These are phyloP conservation scores for Anastrepha obliqua DNA, from an alignment of 1,140 invertebrate species.

Conservation along the genomic window DNA sequence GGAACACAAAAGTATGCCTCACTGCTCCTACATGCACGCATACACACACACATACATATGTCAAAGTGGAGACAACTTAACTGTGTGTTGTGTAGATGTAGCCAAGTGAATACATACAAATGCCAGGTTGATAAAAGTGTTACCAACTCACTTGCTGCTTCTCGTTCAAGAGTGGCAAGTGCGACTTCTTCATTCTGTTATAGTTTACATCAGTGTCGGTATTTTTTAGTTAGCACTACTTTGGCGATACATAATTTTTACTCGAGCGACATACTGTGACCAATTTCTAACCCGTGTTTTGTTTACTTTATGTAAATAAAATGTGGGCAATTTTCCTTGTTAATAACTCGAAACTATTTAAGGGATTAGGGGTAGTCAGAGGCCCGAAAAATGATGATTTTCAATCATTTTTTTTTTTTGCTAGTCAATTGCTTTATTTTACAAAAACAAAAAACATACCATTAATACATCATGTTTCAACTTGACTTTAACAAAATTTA, in stretches of 20 bases:
- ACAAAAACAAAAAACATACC: too few relatives aligned
- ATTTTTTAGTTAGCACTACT: neutral
- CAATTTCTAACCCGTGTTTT: too few relatives aligned
- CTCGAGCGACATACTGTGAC: too few relatives aligned
- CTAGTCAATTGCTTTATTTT: too few relatives aligned
- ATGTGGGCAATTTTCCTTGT: too few relatives aligned
- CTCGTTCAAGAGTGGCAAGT: neutral
- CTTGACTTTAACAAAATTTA: too few relatives aligned
- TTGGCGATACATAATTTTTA: neutral
- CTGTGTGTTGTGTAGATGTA: neutral
- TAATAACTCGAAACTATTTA: too few relatives aligned
- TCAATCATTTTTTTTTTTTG: too few relatives aligned
- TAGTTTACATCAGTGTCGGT: neutral
- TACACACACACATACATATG: neutral
- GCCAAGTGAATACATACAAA: constrained; percentile 15
- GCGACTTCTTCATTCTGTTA: neutral
- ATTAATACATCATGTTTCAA: too few relatives aligned
- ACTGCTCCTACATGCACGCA: neutral
- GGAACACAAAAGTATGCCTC: constrained; percentile 40
- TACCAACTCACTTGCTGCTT: neutral
- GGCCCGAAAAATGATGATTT: too few relatives aligned
- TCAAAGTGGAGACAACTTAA: neutral
- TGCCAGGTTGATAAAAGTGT: neutral
- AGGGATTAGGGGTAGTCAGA: too few relatives aligned
- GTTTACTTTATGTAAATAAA: too few relatives aligned